Base-by-base conservation (phyloP, 1,140 invertebrate genomes). In the Drosophila athabasca region DNA sequence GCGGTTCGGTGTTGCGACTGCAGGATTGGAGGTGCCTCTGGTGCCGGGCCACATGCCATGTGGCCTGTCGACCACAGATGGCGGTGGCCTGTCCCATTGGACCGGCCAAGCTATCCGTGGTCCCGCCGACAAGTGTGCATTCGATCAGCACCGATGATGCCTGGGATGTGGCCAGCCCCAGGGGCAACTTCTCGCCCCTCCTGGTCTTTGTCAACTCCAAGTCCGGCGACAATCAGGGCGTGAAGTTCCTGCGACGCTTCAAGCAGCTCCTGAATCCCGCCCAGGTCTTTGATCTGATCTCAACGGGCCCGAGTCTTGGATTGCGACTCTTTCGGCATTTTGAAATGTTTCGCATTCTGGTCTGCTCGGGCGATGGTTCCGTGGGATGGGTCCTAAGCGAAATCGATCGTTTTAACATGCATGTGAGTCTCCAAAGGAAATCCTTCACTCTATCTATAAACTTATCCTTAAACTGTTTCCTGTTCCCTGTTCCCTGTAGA, bases 141-240 rank as follows among this genome's bases (percentile, higher is more conserved):
- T 97, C 95, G 60, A 96, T 98, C 84, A 96, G 96, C 92, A 94
- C 94, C 48, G 97, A 96, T 92, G 97, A 97, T 90, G 95, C 96
- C 54, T 98, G 97, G 97, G 96, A 97, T 92, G 96, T 95, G n/a
- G 93, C 95, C 61, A 92, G 96, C 92, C 95, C 96, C 58, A 94
- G 94, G 62, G 95, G 95, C 5, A 87, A 94, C 90, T 90, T 94
- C 84, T 81, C 94, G 82, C 98, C 98, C 35, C 94, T 99, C 49
- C 94, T 99, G 61, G 98, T 99, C 45, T 99, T 99, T 91, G 97
- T 99, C 72, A 99, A 99, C 93, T 98, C 98, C 50, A 98, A 99
- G 93, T 98, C 97, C 62, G 98, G 98, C 77, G 98, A 99, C 93
- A 99, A 99, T 93, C 97, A 98, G 93, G 98, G 97, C 66, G 95